Base-by-base conservation (phyloP, 2,797 vertebrate genomes). In the Lycodopsis pacificus region DNA sequence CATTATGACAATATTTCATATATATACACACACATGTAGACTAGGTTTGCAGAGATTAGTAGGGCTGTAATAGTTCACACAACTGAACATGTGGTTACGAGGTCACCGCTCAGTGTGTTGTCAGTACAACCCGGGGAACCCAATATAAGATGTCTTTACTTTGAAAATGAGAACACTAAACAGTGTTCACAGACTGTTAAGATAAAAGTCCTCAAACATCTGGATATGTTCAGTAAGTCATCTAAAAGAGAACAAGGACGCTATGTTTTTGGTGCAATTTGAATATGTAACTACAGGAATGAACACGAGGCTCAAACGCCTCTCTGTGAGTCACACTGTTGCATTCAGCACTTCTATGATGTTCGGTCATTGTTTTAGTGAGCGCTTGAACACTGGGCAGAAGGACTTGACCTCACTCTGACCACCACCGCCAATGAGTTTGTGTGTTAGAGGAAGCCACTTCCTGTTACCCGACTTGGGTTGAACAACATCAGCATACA, bases 301-400 rank as follows among this genome's bases (percentile, higher is more conserved):
- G 9, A 34, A 58, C 38, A 54, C 6, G 9, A 46, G n/a, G 25
- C 63, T 72, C n/a, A 36, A 67, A 63, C 13, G 17, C 25, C 25
- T 25, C 27, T 65, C 30, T 30, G 34, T 51, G 62, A 72, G 57
- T 56, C 68, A 56, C n/a, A 22, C 53, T 22, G 25, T 22, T 56
- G 20, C 38, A 48, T 38, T 11, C 44, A 46, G 40, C 19, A 20
- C 20, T 79, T 17, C 11, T 51, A 4, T 32, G 40, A 63, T 68
- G 58, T 42, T 58, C 1, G 44, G 36, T 62, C 59, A 69, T 69
- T 54, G 46, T 76, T 65, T 65, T 53, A 69, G 51, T 68, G 25
- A 66, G 19, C 53, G 49, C 12, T 58, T 58, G 38, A 63, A 57
- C 40, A 56, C 40, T 46, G 25, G 54, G 25, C 22, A 69, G 58